Base-by-base conservation (phyloP, 2,113 vertebrate genomes). In the Edolisoma coerulescens region DNA sequence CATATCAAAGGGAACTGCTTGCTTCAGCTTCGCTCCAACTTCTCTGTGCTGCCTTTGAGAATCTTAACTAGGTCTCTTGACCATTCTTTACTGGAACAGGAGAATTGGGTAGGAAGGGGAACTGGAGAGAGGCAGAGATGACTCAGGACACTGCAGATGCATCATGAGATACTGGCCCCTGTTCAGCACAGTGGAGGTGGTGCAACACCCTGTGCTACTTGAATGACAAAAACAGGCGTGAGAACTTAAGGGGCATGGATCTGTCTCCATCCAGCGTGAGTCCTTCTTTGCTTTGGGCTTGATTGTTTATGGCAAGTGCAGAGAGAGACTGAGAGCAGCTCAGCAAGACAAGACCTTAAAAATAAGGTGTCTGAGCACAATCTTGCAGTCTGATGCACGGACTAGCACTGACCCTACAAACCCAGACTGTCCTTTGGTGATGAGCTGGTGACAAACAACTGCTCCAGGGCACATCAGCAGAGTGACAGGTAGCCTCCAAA, bases 1-100 rank as follows among this genome's bases (percentile, higher is more conserved):
- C 78, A 68, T 63, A 94, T 93, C 94, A 95, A 95, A 96, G 85
- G 75, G 84, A 96, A 82, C 35, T 14, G 65, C 87, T 78, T 23
- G 61, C 68, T 97, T 82, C 85, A 92, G 92, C 94, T 90, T 65
- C 1, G 3, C 84, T 95, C 45, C 57, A 57, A n/a, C 77, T 60
- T 84, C 70, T 42, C 87, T 28, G 39, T 0, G 10, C 41, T 42
- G 78, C 67, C 42, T 90, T 76, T 69, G 61, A 69, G 91, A 93
- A 91, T 94, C 63, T 82, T 91, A 93, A 95, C 67, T 10, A 85
- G 59, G 33, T 79, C 81, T 85, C 89, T 35, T 69, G 91, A 84
- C 89, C 84, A 17, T 47, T 84, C 73, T 67, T 73, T n/a, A 53
- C 56, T 16, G 54, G 75, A 3, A 7, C 16, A 21, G 53, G 57